Percentiles rank a stretch among this genome's conserved stretches.
These are phyloP conservation scores for Anguilla marmorata DNA, from an alignment of 2,797 vertebrate species.

Conservation along the genomic window DNA sequence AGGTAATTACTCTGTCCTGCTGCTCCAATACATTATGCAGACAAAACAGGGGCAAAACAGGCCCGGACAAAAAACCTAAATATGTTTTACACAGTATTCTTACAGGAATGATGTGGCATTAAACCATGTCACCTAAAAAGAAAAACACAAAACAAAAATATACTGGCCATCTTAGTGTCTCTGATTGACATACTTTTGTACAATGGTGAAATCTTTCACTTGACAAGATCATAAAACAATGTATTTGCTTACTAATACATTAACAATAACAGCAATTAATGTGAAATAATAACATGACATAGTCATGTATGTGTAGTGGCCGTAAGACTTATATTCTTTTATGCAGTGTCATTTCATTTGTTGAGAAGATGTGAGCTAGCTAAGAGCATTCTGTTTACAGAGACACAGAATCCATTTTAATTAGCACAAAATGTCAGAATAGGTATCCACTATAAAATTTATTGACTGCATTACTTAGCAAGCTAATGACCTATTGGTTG, in stretches of 20 bases:
- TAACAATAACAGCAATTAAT: background rate
- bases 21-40: slow-evolving; percentile 65
- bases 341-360: background rate
- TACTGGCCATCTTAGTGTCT: background rate
- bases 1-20: slow-evolving; percentile 65
- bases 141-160: background rate
- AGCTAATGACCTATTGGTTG: background rate
- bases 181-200: background rate
- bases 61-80: slow-evolving; percentile 18
- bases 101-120: background rate
- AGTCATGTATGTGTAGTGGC: background rate
- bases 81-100: slow-evolving; percentile 27
- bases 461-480: background rate
- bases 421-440: background rate
- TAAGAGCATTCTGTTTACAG: background rate
- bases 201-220: slow-evolving; percentile 6
- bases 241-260: background rate
- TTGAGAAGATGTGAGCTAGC: background rate
- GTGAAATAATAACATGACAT: background rate
- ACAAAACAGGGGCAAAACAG: slow-evolving; percentile 47
- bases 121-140: background rate
- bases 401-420: background rate
- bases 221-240: background rate
- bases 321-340: background rate
- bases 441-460: background rate